phyloP scores from a whole-genome alignment of 2,797 vertebrate genomes.

The Phoeniculus purpureus region DNA sequence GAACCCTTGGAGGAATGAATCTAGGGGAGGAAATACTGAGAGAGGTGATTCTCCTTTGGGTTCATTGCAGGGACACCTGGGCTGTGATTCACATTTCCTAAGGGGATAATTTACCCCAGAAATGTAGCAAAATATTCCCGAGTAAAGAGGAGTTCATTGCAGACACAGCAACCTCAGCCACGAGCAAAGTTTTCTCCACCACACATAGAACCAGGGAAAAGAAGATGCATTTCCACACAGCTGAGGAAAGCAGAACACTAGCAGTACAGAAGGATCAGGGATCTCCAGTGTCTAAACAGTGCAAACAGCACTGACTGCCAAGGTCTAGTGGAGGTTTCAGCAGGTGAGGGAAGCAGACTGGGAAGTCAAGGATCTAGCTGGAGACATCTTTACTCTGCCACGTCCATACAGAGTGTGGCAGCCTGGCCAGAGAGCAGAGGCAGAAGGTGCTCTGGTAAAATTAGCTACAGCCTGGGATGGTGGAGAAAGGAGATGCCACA shows the following conservation, averaged over 20 bases:
- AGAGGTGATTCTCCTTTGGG: not conserved
- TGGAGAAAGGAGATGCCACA: not conserved
- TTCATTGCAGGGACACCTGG: not conserved
- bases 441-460: not conserved
- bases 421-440: not conserved
- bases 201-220: not conserved
- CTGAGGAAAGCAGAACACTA: not conserved
- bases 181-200: not conserved
- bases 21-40: not conserved
- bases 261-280: not conserved
- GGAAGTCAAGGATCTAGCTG: not conserved
- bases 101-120: not conserved
- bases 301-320: not conserved
- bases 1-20: not conserved
- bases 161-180: not conserved
- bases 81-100: not conserved
- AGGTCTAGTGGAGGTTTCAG: fast-evolving
- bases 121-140: not conserved
- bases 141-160: not conserved
- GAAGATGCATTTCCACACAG: not conserved
- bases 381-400: not conserved
- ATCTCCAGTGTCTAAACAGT: not conserved
- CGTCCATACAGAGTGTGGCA: not conserved
- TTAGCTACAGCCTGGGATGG: not conserved
- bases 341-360: not conserved